Conservation (phyloP, 2,797 vertebrate species). For the Acipenser ruthenus region DNA sequence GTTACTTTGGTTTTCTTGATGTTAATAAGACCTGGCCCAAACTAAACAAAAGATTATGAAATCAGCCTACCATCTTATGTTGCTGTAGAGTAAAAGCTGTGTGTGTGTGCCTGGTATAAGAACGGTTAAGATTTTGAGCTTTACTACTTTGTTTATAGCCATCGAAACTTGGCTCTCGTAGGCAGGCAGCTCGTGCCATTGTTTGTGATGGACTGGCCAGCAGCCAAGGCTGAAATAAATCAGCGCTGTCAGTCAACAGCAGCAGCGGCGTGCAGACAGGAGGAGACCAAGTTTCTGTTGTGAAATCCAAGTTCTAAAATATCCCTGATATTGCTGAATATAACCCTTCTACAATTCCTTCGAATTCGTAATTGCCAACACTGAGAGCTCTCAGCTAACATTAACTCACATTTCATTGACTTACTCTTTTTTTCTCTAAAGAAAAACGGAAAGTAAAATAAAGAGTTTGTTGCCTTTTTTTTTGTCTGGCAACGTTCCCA, state of each 20-base stretch:
- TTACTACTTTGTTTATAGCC: constrained; percentile 62
- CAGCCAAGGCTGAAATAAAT: constrained; percentile 59
- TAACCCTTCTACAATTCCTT: constrained; percentile 37
- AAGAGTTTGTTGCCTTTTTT: too few relatives aligned
- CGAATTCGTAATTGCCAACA: background rate
- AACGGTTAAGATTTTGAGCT: constrained; percentile 27
- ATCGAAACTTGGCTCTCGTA: constrained; percentile 51
- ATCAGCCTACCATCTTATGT: too few relatives aligned
- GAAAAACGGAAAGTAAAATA: too few relatives aligned
- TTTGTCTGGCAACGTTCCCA: too few relatives aligned
- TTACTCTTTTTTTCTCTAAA: background rate
- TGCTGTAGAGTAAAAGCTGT: too few relatives aligned
- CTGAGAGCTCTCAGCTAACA: background rate
- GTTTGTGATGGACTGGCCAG: constrained; percentile 57
- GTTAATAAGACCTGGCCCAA: too few relatives aligned
- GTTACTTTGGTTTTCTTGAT: too few relatives aligned
- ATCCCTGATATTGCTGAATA: constrained; percentile 35
- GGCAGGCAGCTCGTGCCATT: constrained; percentile 52
- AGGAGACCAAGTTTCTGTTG: constrained; percentile 19
- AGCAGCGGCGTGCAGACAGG: constrained; percentile 27
- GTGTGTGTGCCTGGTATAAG: too few relatives aligned
- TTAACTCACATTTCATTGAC: background rate
- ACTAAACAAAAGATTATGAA: too few relatives aligned
- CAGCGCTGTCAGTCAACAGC: constrained; percentile 58
- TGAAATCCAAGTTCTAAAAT: constrained; percentile 41